These are phyloP conservation scores for Pseudochirops corinnae DNA, from an alignment of 2,797 vertebrate species.

Conservation along the genomic window DNA sequence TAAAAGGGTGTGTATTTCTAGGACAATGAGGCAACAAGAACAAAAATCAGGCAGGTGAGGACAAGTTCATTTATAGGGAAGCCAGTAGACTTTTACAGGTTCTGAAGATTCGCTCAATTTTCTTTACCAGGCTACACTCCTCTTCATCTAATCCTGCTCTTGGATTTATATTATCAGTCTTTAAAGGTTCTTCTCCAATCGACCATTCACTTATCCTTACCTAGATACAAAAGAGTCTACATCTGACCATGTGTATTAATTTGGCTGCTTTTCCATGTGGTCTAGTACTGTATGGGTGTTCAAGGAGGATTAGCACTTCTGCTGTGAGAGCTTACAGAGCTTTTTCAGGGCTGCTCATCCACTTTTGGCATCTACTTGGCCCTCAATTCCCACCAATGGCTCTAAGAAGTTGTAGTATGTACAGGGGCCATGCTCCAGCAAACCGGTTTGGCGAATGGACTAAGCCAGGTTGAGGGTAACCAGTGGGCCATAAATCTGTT, in stretches of 20 bases:
- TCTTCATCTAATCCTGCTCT: background rate
- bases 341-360: background rate
- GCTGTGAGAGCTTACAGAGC: background rate
- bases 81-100: constrained; percentile 33
- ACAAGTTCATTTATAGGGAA: constrained; percentile 12
- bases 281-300: background rate
- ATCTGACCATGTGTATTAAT: background rate
- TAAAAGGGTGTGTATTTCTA: constrained; percentile 42
- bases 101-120: background rate
- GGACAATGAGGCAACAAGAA: constrained; percentile 59
- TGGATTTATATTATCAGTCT: background rate
- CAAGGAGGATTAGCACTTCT: background rate
- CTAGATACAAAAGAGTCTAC: background rate
- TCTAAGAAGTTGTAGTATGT: background rate
- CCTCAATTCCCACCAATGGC: background rate
- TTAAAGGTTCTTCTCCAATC: background rate
- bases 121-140: background rate
- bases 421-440: background rate
- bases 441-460: background rate
- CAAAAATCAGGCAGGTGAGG: constrained; percentile 47
- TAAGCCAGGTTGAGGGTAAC: background rate
- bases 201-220: background rate
- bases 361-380: background rate
- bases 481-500: background rate
- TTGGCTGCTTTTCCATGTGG: background rate